Evolutionary conservation across 2,797 vertebrate genomes (phyloP), one percentile per base, ranked within the genome.

Genomic region (Sebastolobus altivelis): DNA sequence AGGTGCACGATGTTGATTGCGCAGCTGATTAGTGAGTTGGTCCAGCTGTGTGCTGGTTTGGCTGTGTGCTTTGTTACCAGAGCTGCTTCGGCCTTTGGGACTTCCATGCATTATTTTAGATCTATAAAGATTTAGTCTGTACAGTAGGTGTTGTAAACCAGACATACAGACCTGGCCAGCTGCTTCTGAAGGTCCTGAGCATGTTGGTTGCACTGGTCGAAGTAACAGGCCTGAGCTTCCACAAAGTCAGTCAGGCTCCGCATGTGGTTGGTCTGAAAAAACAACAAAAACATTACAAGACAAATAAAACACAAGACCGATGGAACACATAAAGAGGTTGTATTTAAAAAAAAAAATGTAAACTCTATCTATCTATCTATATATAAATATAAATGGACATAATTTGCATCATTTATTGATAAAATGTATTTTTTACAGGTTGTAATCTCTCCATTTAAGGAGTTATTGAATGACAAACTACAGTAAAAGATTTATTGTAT

Each of bases 201-300:
- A 46, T 97, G 97, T 69, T 98, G 97, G 93, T 97, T 97, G 93
- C 97, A 98, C 61, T 98, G 97, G 85, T 97, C 97, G 73, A 97
- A 99, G 86, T 97, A 98, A 49, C 95, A 96, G 87, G 97, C 95
- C 93, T 99, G 99, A 82, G 96, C 97, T 75, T 99, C 98, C 62
- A 99, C 98, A 92, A 99, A 99, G 87, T 99, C 98, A 73, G 93
- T 96, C 81, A 99, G 94, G 85, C 97, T 98, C 75, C 95, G 96
- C 94, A 98, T 96, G 85, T 99, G 99, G 93, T 98, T 97, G 65
- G 94, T 96, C 99, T 99, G 69, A 2, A 74, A 40, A 52, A 52
- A 40, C 33, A 63, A 70, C 4, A 54, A n/a, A 54, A 54, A 54
- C 46, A 18, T 20, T 8, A 35, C 2, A 29, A 35, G 10, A 46